phyloP scores from a whole-genome alignment of 2,797 vertebrate genomes.

The Lagodon rhomboides region DNA sequence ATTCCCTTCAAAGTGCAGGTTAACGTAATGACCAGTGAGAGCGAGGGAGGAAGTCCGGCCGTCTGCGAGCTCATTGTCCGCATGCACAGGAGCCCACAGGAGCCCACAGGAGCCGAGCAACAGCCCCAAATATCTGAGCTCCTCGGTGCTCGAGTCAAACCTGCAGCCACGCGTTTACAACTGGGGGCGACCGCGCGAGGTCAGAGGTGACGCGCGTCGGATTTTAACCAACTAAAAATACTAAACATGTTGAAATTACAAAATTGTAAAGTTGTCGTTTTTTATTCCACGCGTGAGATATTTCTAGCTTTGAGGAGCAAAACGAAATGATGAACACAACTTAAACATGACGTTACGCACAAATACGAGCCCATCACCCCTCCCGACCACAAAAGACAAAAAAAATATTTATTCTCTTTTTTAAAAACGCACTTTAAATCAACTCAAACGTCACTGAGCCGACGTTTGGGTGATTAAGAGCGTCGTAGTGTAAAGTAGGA shows the following conservation, averaged over 20 bases:
- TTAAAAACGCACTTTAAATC: slow-evolving; percentile 8
- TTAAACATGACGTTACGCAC: neutral
- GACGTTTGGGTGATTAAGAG: no score
- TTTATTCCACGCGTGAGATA: accelerated
- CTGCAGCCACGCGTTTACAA: neutral
- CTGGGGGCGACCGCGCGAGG: no score
- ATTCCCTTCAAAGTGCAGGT: slow-evolving; percentile 7
- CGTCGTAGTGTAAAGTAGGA: slow-evolving; percentile 17
- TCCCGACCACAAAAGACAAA: no score
- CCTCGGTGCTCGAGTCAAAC: neutral
- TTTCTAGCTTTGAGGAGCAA: neutral
- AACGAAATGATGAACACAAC: neutral
- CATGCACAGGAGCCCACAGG: slow-evolving; percentile 31
- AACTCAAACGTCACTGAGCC: neutral
- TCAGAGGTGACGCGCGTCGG: neutral
- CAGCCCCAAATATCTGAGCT: neutral
- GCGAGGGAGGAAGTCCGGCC: neutral
- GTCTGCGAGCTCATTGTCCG: slow-evolving; percentile 25
- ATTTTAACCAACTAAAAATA: neutral
- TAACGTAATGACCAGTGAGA: neutral
- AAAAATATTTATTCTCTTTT: no score
- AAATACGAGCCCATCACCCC: neutral
- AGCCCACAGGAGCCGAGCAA: neutral
- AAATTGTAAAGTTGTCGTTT: no score
- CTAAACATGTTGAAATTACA: no score